Conservation (phyloP, 2,113 vertebrate genomes). For the Myrmophylax atrothorax region DNA sequence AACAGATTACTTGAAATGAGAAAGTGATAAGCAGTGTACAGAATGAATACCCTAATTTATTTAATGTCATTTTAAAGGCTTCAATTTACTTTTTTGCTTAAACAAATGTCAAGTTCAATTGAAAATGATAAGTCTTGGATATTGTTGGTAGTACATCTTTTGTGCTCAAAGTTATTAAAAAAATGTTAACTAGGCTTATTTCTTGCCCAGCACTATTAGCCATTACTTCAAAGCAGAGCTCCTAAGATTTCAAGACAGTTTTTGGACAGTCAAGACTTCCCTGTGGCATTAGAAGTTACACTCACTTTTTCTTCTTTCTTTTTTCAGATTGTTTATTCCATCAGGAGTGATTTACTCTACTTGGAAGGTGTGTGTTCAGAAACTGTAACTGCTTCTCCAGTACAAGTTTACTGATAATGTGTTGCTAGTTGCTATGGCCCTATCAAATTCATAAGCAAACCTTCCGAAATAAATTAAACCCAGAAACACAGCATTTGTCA, state of each 20-base stretch:
- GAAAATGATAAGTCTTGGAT: slow-evolving; percentile 46
- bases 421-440: neutral
- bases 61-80: slow-evolving; percentile 66
- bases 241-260: slow-evolving; percentile 64
- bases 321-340: slow-evolving; percentile 69
- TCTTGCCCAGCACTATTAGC: slow-evolving; percentile 53
- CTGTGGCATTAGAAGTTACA: slow-evolving; percentile 70
- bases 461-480: slow-evolving; percentile 31
- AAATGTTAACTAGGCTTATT: slow-evolving; percentile 71
- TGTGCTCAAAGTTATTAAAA: slow-evolving; percentile 58
- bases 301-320: slow-evolving; percentile 55
- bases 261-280: slow-evolving; percentile 61
- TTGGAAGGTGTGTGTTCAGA: slow-evolving; percentile 68
- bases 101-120: slow-evolving; percentile 43
- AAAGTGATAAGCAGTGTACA: slow-evolving; percentile 45
- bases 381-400: slow-evolving; percentile 61
- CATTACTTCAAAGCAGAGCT: slow-evolving; percentile 61
- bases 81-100: slow-evolving; percentile 44
- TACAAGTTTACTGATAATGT: slow-evolving; percentile 48
- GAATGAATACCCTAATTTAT: slow-evolving; percentile 61
- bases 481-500: slow-evolving; percentile 35
- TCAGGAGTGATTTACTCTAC: slow-evolving; percentile 74
- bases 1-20: slow-evolving; percentile 35
- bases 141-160: slow-evolving; percentile 63
- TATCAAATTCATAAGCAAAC: slow-evolving; percentile 57